Base-by-base conservation (phyloP, 2,888 invertebrate genomes). In the Pyralis farinalis region DNA sequence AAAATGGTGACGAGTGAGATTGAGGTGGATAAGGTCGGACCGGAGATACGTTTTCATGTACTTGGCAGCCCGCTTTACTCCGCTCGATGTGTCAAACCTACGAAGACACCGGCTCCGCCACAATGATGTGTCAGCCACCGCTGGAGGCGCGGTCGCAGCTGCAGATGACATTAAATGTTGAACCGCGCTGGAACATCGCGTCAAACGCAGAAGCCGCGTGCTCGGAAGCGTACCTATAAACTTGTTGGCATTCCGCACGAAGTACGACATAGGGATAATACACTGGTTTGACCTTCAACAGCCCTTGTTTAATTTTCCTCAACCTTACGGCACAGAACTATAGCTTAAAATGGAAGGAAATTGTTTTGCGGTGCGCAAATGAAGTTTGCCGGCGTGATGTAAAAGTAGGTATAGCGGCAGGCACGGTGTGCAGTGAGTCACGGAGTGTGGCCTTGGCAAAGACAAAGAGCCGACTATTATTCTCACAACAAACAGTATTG, bases 391-490 rank as follows among this genome's bases (percentile, higher is more conserved):
- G 37, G 16, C 29, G 20, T 10, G 29, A 34, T 39, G 32, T 10
- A 37, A 28, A 39, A 38, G 36, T 37, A 42, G 44, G 43, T 42
- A 41, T 37, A 38, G n/a, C n/a, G n/a, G n/a, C n/a, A 39, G 44
- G 35, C 36, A 29, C 34, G 47, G 42, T 34, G 29, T 7, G 34
- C 12, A 36, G 44, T 73, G 73, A 74, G 47, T 73, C 73, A 75
- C 44, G 44, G 6, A 42, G 48, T 34, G 35, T 51, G 71, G 72
- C 86, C 86, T 87, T 87, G 86, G 68, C 76, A 71, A 64, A 84
- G 77, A 86, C 85, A 86, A 85, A 84, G 84, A 78, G 53, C 69
- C 57, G 53, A 48, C 59, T 63, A 65, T 69, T 68, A 75, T 68
- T 64, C 60, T 63, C 62, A 71, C 69, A 63, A 68, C 66, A 64